phyloP scores from a whole-genome alignment of 2,888 invertebrate species.

The Drosophila macrospina region DNA sequence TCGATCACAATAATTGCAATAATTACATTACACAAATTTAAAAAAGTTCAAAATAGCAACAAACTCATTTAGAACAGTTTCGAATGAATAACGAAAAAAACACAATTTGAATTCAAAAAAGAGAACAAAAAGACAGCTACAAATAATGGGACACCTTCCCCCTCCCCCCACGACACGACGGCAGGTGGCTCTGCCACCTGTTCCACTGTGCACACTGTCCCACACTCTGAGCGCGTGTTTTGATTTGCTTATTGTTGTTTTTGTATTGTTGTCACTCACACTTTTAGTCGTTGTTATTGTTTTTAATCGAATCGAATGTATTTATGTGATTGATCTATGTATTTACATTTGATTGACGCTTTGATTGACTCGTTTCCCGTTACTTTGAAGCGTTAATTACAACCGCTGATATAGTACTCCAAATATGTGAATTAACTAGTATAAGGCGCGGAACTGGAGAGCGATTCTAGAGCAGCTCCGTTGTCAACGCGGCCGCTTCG shows the following conservation, averaged over 20 bases:
- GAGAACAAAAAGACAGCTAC: neutral
- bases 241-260: conserved; percentile 12
- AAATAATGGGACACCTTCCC: conserved; percentile 9
- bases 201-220: conserved; percentile 17
- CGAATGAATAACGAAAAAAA: conserved; percentile 7
- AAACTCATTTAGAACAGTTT: neutral
- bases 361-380: conserved; percentile 29
- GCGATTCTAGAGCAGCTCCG: conserved; percentile 68
- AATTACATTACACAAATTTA: conserved; percentile 18
- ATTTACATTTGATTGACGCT: conserved; percentile 36
- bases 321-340: conserved; percentile 19
- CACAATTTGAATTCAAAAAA: conserved; percentile 2
- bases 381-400: conserved; percentile 13
- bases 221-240: conserved; percentile 65
- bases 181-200: conserved; percentile 40
- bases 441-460: conserved; percentile 3
- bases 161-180: neutral
- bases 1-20: conserved; percentile 16
- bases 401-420: conserved; percentile 7
- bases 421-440: conserved; percentile 31
- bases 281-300: conserved; percentile 23
- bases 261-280: conserved; percentile 26
- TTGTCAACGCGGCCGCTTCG: conserved; percentile 73
- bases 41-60: conserved; percentile 9
- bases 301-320: conserved; percentile 6